Evolutionary conservation across 2,113 vertebrate species (phyloP).

Genomic region (Reinhardtius hippoglossoides): DNA sequence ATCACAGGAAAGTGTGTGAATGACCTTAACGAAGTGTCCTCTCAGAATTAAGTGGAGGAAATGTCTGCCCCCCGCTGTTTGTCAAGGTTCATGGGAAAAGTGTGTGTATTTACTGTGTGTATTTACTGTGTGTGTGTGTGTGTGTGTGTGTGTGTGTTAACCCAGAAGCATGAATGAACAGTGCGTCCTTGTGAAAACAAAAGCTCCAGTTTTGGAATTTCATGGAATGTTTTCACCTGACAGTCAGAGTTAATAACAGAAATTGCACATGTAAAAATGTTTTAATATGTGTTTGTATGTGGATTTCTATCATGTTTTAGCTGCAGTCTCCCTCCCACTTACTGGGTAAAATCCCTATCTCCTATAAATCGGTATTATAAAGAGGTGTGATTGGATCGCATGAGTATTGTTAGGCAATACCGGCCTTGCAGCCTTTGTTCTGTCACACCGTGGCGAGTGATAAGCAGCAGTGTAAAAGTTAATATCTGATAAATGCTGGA

Average conservation of each 20-base stretch:
- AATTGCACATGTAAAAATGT: background rate
- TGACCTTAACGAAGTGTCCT: conserved; percentile 45
- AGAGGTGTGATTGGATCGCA: background rate
- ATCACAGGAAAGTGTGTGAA: conserved; percentile 37
- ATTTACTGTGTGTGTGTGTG: background rate
- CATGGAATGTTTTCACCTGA: too few species aligned
- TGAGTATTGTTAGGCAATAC: too few species aligned
- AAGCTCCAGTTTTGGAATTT: too few species aligned
- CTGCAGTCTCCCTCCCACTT: background rate
- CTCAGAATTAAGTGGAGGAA: conserved; percentile 43
- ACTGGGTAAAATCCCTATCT: background rate
- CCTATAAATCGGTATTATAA: background rate
- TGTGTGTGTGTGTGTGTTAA: background rate
- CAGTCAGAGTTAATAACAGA: background rate
- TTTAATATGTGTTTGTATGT: background rate
- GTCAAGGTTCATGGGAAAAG: conserved; percentile 34
- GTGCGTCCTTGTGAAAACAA: background rate
- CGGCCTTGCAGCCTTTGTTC: conserved; percentile 5
- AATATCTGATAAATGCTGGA: background rate
- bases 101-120: background rate
- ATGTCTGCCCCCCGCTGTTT: conserved; percentile 3
- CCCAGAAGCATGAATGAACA: background rate
- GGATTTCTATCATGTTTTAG: background rate
- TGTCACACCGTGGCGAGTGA: background rate
- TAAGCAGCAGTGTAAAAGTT: background rate